A percentile compares a stretch with the other conserved stretches of the same genome.
Evolutionary conservation across 2,797 vertebrate species (phyloP).

Genomic region (Leptatherina wallacei): DNA sequence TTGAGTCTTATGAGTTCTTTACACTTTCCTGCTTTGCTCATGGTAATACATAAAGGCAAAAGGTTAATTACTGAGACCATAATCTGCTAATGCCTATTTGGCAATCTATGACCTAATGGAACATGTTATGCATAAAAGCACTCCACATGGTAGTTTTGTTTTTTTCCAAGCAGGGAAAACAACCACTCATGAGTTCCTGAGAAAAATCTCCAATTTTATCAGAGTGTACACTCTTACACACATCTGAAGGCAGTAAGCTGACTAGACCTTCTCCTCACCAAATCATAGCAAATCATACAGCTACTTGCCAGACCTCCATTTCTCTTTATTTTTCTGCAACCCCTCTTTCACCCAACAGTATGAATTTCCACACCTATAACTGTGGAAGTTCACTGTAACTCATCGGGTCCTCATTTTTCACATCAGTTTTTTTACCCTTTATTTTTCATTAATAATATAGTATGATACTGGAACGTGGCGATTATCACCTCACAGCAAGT

Average conservation of each 20-base stretch:
- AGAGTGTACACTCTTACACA: background rate
- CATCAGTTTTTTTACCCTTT: background rate
- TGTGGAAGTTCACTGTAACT: background rate
- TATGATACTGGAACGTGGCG: background rate
- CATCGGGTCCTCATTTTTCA: background rate
- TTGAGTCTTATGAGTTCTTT: slow-evolving; percentile 41
- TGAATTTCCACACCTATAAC: background rate
- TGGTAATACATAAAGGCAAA: slow-evolving; percentile 22
- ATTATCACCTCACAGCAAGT: background rate
- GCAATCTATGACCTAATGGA: slow-evolving; percentile 48
- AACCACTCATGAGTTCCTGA: slow-evolving; percentile 43
- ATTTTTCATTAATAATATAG: background rate
- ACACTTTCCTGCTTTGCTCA: slow-evolving; percentile 24
- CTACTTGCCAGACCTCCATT: background rate
- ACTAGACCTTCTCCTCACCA: slow-evolving; percentile 24
- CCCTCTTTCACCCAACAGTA: background rate
- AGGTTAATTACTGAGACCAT: slow-evolving; percentile 42
- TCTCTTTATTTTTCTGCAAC: background rate
- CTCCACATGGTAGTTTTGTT: slow-evolving; percentile 28
- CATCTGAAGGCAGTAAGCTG: slow-evolving; percentile 16
- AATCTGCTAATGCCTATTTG: slow-evolving; percentile 35
- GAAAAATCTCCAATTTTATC: slow-evolving; percentile 38
- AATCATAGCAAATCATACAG: slow-evolving; percentile 30
- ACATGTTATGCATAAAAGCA: slow-evolving; percentile 45
- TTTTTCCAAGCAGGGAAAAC: slow-evolving; percentile 35